Base-by-base conservation (phyloP, 2,888 invertebrate species). In the Capitulum mitella region DNA sequence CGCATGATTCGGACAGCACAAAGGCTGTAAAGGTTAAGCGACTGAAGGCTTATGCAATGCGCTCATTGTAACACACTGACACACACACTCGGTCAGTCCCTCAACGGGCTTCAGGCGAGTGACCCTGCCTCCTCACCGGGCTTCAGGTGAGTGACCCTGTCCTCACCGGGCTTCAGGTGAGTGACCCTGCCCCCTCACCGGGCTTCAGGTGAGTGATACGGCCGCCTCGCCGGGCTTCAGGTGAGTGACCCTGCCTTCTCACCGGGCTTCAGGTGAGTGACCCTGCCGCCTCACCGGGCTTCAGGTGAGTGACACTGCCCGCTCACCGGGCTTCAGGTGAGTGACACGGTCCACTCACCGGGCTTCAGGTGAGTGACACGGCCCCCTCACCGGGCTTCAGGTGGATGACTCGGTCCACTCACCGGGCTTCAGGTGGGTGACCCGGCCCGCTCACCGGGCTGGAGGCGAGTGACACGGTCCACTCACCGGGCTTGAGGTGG, bases 351-450 rank as follows among this genome's bases (percentile, higher is more conserved):
- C 83, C 19, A 81, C 22, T 88, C 88, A 6, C 87, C 83, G 81
- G 85, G 84, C 78, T 83, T 85, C 14, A 88, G 83, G 74, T 83
- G 82, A 6, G 83, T 85, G 37, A 88, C 88, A 37, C 14, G 19
- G 58, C 6, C 29, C 29, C 34, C 6, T 29, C 29, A 90, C 89
- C 89, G 83, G 88, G 87, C 86, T 91, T 85, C 14, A 88, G 83
- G 75, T 83, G 82, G 6, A 82, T 85, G 40, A 88, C 88, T 19
- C 85, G 85, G 37, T 82, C 83, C 19, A 83, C 83, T 84, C 85
- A 90, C 89, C 89, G 83, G 88, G 87, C 86, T 91, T 85, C 14
- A 88, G 83, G 74, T 83, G 82, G 8, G 83, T 85, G 37, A 88
- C 88, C 48, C 14, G 19, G 58, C 6, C 29, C 29, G 46, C 6